phyloP scores from a whole-genome alignment of 2,888 invertebrate species.

The Melanostoma scalare region DNA sequence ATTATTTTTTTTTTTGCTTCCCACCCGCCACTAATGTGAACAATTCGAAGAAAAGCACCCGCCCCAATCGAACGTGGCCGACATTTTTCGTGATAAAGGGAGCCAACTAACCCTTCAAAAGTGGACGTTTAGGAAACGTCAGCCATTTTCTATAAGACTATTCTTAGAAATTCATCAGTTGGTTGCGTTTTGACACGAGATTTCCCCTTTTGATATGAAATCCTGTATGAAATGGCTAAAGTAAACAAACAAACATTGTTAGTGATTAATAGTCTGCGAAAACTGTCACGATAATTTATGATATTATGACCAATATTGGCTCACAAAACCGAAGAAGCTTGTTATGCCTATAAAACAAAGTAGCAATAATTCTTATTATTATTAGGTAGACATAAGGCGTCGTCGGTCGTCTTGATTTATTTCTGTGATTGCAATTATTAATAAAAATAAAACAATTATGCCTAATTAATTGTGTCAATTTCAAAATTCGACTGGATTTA shows the following conservation, averaged over 20 bases:
- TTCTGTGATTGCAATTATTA: constrained; percentile 16
- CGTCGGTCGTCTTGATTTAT: constrained; percentile 53
- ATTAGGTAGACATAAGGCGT: constrained; percentile 42
- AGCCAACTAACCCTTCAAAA: no score
- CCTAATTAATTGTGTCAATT: no score
- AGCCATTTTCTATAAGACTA: no score
- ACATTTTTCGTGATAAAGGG: no score
- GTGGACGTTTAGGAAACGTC: no score
- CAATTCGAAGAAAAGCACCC: neutral
- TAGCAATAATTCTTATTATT: constrained; percentile 65
- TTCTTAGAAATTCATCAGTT: no score
- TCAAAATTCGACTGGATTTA: neutral
- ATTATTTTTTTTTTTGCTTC: no score
- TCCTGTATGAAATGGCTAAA: no score
- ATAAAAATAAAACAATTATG: constrained; percentile 24
- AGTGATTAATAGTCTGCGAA: neutral
- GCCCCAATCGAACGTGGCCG: no score
- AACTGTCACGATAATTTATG: constrained; percentile 37
- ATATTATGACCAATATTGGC: constrained; percentile 45
- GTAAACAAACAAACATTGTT: no score
- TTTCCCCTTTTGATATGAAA: constrained; percentile 6
- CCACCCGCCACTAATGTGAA: neutral
- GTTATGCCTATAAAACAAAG: constrained; percentile 63
- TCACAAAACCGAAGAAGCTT: constrained; percentile 58
- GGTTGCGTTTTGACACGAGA: constrained; percentile 21